Evolutionary conservation across 2,888 invertebrate genomes (phyloP).

Genomic region (Pandemis cinnamomeana): DNA sequence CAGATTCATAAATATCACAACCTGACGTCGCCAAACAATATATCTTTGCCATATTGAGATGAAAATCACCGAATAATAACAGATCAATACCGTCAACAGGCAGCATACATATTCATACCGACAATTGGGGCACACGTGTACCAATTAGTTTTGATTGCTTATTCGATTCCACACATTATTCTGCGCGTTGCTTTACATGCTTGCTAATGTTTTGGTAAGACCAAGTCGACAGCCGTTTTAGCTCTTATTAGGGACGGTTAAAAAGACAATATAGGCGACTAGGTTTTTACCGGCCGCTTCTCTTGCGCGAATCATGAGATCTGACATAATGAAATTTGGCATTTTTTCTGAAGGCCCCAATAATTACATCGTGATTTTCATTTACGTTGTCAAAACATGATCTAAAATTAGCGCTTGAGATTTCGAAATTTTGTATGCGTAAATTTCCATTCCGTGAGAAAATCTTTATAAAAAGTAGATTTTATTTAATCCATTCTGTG

Average conservation of each 20-base stretch:
- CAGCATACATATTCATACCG: constrained; percentile 22
- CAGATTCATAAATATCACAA: not conserved
- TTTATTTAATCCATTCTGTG: too few relatives aligned
- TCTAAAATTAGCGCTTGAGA: too few relatives aligned
- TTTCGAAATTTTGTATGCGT: too few relatives aligned
- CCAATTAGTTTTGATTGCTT: constrained; percentile 19
- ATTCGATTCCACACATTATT: constrained; percentile 13
- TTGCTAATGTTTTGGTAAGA: not conserved
- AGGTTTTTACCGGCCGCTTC: too few relatives aligned
- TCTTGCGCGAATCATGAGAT: too few relatives aligned
- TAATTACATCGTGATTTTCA: too few relatives aligned
- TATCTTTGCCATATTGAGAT: constrained; percentile 5
- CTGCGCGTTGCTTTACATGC: constrained; percentile 6
- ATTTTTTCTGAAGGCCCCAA: too few relatives aligned
- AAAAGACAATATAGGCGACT: too few relatives aligned
- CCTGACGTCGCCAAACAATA: not conserved
- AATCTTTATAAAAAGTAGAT: too few relatives aligned
- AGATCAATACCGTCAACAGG: constrained; percentile 6
- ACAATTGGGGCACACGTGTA: constrained; percentile 18
- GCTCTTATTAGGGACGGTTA: not conserved
- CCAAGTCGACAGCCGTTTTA: not conserved
- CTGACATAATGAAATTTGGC: too few relatives aligned
- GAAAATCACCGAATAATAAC: constrained; percentile 1
- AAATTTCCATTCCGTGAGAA: too few relatives aligned
- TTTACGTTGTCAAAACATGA: too few relatives aligned